Percentiles rank a stretch among this genome's conserved stretches.
Evolutionary conservation across 2,888 invertebrate species (phyloP).

Genomic region (Philonicus albiceps): DNA sequence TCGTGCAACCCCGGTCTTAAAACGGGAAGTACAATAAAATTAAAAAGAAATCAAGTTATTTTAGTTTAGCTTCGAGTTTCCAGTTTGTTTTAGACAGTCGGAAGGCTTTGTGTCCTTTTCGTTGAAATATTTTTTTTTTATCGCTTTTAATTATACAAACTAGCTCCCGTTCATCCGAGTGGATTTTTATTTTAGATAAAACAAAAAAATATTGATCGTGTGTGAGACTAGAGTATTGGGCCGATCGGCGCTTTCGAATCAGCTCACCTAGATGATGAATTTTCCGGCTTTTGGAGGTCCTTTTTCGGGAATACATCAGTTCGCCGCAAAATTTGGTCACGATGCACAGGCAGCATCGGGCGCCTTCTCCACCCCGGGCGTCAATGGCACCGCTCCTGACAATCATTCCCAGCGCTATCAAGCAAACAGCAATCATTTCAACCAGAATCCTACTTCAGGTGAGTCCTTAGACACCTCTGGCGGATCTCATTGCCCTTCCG

Average conservation of each 20-base stretch:
- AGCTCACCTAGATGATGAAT: conserved; percentile 60
- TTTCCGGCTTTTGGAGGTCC: conserved; percentile 64
- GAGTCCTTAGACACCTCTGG: background rate
- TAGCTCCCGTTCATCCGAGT: background rate
- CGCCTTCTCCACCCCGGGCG: conserved; percentile 61
- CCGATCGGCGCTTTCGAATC: background rate
- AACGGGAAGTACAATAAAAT: conserved; percentile 30
- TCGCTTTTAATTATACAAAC: background rate
- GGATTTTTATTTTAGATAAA: background rate
- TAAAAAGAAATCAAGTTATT: conserved; percentile 15
- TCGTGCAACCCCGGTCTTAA: conserved; percentile 17
- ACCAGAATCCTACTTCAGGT: conserved; percentile 57
- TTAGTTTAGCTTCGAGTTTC: conserved; percentile 16
- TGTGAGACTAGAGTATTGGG: conserved; percentile 1
- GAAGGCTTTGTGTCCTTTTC: background rate
- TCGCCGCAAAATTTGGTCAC: conserved; percentile 63
- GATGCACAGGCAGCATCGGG: conserved; percentile 60
- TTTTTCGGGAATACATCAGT: conserved; percentile 63
- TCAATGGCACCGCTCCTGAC: conserved; percentile 57
- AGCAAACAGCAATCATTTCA: conserved; percentile 64
- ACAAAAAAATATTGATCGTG: conserved; percentile 24
- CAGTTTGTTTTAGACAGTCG: background rate
- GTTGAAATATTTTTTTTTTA: background rate
- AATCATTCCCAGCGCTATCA: conserved; percentile 64
- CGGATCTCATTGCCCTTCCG: background rate